Evolutionary conservation across 2,113 vertebrate species (phyloP).

Genomic region (Euleptes europaea): DNA sequence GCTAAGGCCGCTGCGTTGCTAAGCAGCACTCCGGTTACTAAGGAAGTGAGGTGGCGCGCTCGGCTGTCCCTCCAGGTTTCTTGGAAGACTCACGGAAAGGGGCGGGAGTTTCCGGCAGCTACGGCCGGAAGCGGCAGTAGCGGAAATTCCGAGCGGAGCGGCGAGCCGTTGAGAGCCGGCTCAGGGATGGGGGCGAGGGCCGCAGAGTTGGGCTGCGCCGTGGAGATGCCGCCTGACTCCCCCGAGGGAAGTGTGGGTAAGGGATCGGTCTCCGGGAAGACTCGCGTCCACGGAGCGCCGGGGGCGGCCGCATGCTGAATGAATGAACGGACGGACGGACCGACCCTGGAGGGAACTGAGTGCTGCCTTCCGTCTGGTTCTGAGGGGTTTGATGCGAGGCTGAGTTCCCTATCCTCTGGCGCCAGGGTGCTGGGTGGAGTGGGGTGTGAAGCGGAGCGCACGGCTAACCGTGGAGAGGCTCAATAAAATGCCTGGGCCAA

Average conservation of each 20-base stretch:
- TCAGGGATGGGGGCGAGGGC: neutral
- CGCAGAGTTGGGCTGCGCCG: neutral
- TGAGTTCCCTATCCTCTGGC: too few relatives aligned
- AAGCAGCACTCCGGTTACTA: neutral
- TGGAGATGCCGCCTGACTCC: neutral
- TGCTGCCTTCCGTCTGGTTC: neutral
- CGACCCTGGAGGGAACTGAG: neutral
- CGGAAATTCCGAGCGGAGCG: neutral
- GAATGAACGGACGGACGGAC: neutral
- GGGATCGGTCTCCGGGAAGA: neutral
- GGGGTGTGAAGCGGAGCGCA: neutral
- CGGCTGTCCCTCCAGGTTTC: neutral
- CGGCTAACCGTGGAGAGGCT: neutral
- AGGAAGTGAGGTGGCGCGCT: neutral
- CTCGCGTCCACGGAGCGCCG: too few relatives aligned
- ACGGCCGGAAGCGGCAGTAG: neutral
- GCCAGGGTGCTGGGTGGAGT: neutral
- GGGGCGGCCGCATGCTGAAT: neutral
- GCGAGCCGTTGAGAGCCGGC: neutral
- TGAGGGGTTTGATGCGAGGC: neutral
- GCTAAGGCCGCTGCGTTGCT: neutral
- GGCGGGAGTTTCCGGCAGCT: neutral
- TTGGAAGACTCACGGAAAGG: neutral
- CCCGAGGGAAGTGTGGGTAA: neutral
- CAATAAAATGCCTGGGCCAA: neutral